Evolutionary conservation across 2,113 vertebrate species (phyloP).

Genomic region (Muntiacus muntjak): DNA sequence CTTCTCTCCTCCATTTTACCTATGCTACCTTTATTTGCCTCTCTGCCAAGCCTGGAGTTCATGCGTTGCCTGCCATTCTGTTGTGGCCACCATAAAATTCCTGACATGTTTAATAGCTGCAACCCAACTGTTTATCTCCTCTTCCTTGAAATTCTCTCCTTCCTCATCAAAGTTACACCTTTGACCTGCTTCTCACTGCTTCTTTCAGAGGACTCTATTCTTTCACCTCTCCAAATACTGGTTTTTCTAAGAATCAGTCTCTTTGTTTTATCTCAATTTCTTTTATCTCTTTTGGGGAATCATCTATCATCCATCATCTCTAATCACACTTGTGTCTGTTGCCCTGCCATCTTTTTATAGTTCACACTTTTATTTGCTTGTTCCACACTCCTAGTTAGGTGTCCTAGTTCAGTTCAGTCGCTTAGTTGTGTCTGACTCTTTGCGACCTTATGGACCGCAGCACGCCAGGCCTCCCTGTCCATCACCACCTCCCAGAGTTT

Average conservation of each 20-base stretch:
- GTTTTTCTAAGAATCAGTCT: neutral
- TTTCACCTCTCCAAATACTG: neutral
- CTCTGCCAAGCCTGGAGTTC: neutral
- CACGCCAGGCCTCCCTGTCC: neutral
- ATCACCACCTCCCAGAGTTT: neutral
- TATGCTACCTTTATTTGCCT: neutral
- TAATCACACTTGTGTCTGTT: neutral
- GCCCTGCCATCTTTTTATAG: neutral
- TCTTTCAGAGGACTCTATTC: neutral
- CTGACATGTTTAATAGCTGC: neutral
- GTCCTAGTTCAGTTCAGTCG: neutral
- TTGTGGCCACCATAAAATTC: neutral
- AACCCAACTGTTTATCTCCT: neutral
- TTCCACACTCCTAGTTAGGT: neutral
- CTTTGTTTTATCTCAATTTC: neutral
- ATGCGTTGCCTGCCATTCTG: too few species aligned
- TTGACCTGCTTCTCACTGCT: neutral
- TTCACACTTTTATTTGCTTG: neutral
- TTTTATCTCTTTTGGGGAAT: neutral
- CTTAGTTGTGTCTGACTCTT: neutral
- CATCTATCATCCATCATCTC: neutral
- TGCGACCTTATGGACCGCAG: neutral
- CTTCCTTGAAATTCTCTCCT: neutral
- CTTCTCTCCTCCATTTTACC: neutral
- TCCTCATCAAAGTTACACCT: neutral